These are phyloP conservation scores for Tillus elongatus DNA, from an alignment of 2,888 invertebrate species.

Conservation along the genomic window DNA sequence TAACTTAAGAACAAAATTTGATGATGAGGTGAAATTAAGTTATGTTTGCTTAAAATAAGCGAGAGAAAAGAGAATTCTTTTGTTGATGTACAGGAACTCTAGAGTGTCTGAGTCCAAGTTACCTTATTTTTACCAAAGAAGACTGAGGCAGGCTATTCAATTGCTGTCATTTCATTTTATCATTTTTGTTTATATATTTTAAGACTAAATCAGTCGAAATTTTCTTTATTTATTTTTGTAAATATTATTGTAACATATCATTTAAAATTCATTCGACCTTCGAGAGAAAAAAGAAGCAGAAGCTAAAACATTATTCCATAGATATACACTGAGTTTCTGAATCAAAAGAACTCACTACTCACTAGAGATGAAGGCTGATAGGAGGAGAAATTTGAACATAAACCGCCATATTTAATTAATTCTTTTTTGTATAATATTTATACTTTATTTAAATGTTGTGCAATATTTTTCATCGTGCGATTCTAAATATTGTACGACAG, in stretches of 20 bases:
- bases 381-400: conserved; percentile 26
- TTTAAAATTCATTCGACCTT: no score
- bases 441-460: conserved; percentile 23
- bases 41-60: no score
- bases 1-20: no score
- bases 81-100: not conserved
- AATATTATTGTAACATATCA: no score
- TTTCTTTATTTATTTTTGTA: no score
- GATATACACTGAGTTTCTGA: conserved; percentile 24
- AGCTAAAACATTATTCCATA: conserved; percentile 24
- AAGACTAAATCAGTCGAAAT: no score
- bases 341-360: conserved; percentile 35
- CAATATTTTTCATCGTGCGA: no score
- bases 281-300: no score
- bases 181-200: no score
- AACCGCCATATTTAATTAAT: conserved; percentile 18
- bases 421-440: conserved; percentile 34
- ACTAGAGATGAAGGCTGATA: conserved; percentile 41
- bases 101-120: conserved; percentile 36
- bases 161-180: no score
- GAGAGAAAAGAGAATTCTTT: not conserved
- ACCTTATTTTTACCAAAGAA: conserved; percentile 51
- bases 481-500: no score
- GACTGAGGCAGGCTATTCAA: conserved; percentile 45
- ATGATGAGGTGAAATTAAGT: no score